A percentile compares a stretch with the other conserved stretches of the same genome.
Evolutionary conservation across 2,797 vertebrate species (phyloP).

Genomic region (Arctocebus calabarensis): DNA sequence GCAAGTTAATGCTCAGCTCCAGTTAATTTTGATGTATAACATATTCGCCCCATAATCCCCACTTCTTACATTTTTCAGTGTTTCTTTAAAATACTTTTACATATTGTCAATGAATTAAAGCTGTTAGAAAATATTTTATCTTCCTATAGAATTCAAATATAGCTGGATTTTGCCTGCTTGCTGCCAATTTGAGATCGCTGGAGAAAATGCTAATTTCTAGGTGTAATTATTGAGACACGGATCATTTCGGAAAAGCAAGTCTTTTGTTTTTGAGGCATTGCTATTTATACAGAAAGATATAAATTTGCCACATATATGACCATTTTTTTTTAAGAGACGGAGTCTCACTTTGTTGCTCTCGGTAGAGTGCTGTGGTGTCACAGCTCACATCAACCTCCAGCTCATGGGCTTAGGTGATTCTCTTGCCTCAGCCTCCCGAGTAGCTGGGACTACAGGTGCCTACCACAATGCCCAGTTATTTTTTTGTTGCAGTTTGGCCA

Average conservation of each 20-base stretch:
- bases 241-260: background rate
- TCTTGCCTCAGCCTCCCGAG: no score
- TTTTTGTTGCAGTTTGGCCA: no score
- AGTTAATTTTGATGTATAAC: background rate
- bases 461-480: no score
- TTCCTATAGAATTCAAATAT: background rate
- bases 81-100: background rate
- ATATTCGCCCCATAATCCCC: background rate
- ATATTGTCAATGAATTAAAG: background rate
- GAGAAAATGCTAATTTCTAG: background rate
- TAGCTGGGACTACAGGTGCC: no score
- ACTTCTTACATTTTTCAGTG: background rate
- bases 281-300: background rate
- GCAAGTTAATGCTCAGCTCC: background rate
- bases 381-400: no score
- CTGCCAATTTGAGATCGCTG: background rate
- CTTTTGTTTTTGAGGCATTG: background rate
- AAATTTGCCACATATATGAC: background rate
- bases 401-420: no score
- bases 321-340: background rate
- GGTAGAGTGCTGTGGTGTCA: no score
- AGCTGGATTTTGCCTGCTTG: background rate
- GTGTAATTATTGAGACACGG: background rate
- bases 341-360: no score
- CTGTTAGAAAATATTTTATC: background rate